Evolutionary conservation across 2,113 vertebrate species (phyloP).

Genomic region (Platysteira castanea): DNA sequence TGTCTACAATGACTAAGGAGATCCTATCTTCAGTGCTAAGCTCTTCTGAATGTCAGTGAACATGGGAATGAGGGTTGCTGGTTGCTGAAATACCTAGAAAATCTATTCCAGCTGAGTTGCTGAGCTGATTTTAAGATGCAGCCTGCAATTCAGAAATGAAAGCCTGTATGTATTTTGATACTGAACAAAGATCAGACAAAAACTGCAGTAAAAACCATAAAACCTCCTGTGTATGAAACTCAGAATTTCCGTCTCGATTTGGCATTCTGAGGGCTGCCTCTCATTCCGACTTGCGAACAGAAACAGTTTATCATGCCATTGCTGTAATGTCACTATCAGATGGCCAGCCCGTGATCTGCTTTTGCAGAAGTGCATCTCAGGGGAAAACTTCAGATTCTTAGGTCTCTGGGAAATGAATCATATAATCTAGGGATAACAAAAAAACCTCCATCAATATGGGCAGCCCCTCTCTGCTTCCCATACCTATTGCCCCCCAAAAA

Average conservation of each 20-base stretch:
- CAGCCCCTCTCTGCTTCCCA: neutral
- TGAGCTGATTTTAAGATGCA: neutral
- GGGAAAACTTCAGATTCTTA: neutral
- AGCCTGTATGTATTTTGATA: neutral
- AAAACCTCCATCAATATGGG: neutral
- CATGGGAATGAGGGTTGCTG: neutral
- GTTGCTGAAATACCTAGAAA: neutral
- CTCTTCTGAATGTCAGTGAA: neutral
- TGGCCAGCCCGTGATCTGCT: neutral
- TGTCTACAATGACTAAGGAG: neutral
- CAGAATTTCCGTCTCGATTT: neutral
- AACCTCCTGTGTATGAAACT: neutral
- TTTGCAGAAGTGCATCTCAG: neutral
- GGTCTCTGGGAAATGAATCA: neutral
- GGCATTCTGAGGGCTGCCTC: neutral
- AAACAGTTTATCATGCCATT: neutral
- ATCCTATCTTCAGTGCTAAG: neutral
- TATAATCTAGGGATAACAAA: rapidly evolving
- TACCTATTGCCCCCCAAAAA: neutral
- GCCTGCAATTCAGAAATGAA: neutral
- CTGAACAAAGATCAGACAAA: neutral
- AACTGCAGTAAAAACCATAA: neutral
- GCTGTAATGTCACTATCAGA: neutral
- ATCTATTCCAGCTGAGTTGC: neutral
- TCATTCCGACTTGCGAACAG: neutral